Percentiles rank a stretch among this genome's conserved stretches.
These are phyloP conservation scores for Drosophila santomea DNA, from an alignment of 1,140 invertebrate species.

Conservation along the genomic window DNA sequence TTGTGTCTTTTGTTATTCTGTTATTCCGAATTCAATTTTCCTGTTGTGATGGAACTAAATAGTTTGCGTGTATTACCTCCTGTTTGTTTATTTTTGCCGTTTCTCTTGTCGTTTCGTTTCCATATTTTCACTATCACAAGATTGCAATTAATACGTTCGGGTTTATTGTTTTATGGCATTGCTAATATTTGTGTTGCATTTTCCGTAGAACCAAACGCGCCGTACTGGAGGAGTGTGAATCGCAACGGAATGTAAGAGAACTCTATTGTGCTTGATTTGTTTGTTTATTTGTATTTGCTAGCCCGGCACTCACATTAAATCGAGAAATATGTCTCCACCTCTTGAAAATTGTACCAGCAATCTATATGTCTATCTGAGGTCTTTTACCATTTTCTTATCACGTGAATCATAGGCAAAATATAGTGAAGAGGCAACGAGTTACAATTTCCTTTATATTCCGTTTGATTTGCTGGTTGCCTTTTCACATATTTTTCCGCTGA, in stretches of 20 bases:
- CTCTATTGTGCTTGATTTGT: slow-evolving; percentile 34
- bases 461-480: slow-evolving; percentile 22
- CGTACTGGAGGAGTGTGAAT: slow-evolving; percentile 7
- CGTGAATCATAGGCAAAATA: slow-evolving; percentile 41
- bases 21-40: background rate
- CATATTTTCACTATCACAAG: slow-evolving; percentile 37
- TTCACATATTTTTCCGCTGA: slow-evolving; percentile 29
- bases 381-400: slow-evolving; percentile 59
- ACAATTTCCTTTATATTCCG: slow-evolving; percentile 35
- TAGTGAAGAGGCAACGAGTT: slow-evolving; percentile 17
- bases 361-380: slow-evolving; percentile 37
- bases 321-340: slow-evolving; percentile 14
- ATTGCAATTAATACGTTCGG: slow-evolving; percentile 46
- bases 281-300: slow-evolving; percentile 30
- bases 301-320: slow-evolving; percentile 20
- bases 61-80: slow-evolving; percentile 29
- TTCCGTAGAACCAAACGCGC: background rate
- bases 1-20: background rate
- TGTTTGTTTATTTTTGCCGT: slow-evolving; percentile 27
- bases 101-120: slow-evolving; percentile 6
- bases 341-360: slow-evolving; percentile 11
- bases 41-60: slow-evolving; percentile 6
- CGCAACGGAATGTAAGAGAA: slow-evolving; percentile 21
- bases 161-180: slow-evolving; percentile 40
- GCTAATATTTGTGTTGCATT: slow-evolving; percentile 55